Percentiles rank a stretch among this genome's conserved stretches.
Conservation (phyloP, 2,797 vertebrate genomes). For the Chanos chanos region DNA sequence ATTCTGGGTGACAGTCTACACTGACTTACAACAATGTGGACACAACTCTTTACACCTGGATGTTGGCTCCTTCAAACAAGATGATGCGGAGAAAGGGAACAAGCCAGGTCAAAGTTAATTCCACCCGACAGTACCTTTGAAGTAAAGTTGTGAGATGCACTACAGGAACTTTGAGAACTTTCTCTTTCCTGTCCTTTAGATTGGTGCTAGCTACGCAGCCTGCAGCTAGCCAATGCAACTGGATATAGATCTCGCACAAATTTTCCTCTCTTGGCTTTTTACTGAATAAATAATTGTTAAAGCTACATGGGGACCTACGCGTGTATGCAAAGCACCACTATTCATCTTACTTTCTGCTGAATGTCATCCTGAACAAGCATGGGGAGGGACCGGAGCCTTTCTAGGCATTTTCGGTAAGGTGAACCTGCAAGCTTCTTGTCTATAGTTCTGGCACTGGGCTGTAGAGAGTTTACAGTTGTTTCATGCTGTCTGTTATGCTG, state of each 20-base stretch:
- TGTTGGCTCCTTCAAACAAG: too few relatives aligned
- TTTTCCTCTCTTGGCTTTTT: neutral
- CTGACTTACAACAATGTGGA: too few relatives aligned
- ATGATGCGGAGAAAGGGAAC: conserved; percentile 6
- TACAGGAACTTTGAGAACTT: conserved; percentile 3
- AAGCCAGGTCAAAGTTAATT: conserved; percentile 19
- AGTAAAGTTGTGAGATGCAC: too few relatives aligned
- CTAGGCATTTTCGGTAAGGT: conserved; percentile 91
- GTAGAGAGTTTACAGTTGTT: too few relatives aligned
- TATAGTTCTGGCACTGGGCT: too few relatives aligned
- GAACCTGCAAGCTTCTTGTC: neutral
- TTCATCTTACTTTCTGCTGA: conserved; percentile 43
- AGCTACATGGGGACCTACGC: conserved; percentile 52
- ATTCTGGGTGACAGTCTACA: conserved; percentile 19
- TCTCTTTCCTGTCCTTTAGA: conserved; percentile 2
- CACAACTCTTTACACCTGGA: too few relatives aligned
- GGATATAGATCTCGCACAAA: conserved; percentile 6
- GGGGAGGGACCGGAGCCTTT: conserved; percentile 89
- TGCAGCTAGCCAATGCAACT: conserved; percentile 5
- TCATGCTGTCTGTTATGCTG: neutral
- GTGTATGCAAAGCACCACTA: conserved; percentile 45
- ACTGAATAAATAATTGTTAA: conserved; percentile 27
- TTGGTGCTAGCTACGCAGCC: conserved; percentile 12
- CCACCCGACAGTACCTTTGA: conserved; percentile 17
- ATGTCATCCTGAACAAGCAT: conserved; percentile 61